Conservation (phyloP, 2,888 invertebrate species). For the Agapetus fuscipes region DNA sequence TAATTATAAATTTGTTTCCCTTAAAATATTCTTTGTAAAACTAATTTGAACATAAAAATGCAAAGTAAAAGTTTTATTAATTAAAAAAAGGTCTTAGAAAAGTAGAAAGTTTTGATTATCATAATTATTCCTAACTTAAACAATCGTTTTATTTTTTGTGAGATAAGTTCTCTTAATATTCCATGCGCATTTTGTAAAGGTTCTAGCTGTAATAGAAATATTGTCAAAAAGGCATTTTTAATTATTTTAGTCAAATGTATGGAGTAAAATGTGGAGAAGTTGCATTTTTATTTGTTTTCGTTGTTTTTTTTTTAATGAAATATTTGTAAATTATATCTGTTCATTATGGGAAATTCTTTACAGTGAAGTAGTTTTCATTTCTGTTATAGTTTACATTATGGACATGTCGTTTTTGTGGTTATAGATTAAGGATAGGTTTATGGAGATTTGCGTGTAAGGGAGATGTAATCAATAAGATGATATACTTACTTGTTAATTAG, state of each 20-base stretch:
- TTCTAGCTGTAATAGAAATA: neutral
- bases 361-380: conserved; percentile 15
- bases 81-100: neutral
- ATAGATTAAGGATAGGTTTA: conserved; percentile 8
- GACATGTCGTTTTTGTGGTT: conserved; percentile 16
- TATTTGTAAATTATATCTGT: conserved; percentile 18
- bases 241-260: conserved; percentile 20
- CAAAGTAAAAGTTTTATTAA: neutral
- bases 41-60: too few species aligned
- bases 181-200: conserved; percentile 7
- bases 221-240: conserved; percentile 12
- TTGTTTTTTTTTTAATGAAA: conserved; percentile 17
- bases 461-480: neutral
- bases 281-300: conserved; percentile 18
- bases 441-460: conserved; percentile 4
- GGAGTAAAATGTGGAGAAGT: conserved; percentile 15
- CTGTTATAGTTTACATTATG: conserved; percentile 14
- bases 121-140: too few species aligned
- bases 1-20: neutral
- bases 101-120: conserved; percentile 6
- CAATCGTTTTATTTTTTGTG: neutral
- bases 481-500: conserved; percentile 18
- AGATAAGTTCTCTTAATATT: neutral
- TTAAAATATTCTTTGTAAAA: neutral
- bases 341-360: conserved; percentile 14